phyloP scores from a whole-genome alignment of 2,888 invertebrate genomes.

The Eupelmus urozonus region DNA sequence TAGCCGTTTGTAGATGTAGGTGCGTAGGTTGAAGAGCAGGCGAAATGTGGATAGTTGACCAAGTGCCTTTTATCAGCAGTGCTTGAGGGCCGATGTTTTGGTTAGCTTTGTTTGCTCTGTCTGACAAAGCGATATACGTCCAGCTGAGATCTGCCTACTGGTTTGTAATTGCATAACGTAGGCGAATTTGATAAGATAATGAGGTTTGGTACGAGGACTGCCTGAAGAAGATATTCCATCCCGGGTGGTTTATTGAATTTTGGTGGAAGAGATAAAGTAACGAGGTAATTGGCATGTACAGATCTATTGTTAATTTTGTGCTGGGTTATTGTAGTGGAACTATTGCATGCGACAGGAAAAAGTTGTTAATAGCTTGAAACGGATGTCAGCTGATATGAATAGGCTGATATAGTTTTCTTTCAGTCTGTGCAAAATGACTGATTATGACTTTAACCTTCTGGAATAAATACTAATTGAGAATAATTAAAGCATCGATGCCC shows the following conservation, averaged over 20 bases:
- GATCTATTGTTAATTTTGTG: constrained; percentile 1
- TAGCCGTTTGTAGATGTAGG: not conserved
- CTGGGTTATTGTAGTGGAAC: not conserved
- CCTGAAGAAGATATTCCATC: constrained; percentile 8
- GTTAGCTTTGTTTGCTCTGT: constrained; percentile 10
- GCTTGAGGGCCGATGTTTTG: constrained; percentile 1
- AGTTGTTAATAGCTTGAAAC: not conserved
- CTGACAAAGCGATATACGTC: not conserved
- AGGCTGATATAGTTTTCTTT: constrained; percentile 1
- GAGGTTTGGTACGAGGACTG: not conserved
- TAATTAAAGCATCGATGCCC: constrained; percentile 7
- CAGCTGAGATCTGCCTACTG: not conserved
- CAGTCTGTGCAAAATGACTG: not conserved
- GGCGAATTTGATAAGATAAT: constrained; percentile 37
- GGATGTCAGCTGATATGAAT: not conserved
- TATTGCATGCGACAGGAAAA: not conserved
- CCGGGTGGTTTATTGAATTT: not conserved
- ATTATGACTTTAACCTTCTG: constrained; percentile 34
- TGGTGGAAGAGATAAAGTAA: not conserved
- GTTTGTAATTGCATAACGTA: constrained; percentile 24
- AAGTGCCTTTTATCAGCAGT: constrained; percentile 9
- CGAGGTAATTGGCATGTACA: constrained; percentile 20
- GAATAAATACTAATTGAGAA: not conserved
- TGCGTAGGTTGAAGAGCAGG: not conserved
- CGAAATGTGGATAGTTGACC: not conserved